Evolutionary conservation across 2,113 vertebrate species (phyloP).

Genomic region (Perca fluviatilis): DNA sequence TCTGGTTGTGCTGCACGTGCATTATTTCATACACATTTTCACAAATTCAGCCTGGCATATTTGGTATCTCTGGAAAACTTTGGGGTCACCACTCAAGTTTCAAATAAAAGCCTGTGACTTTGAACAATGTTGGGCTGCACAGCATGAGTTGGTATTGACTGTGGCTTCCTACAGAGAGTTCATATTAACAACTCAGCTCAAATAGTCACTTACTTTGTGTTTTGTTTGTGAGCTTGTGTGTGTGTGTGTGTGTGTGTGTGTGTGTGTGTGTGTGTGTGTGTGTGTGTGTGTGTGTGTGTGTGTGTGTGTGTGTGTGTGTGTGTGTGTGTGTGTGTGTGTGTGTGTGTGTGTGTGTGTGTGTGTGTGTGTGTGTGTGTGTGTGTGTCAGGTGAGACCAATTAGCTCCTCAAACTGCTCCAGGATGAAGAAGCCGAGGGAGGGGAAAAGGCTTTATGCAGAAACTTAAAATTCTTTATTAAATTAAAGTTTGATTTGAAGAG

Average conservation of each 20-base stretch:
- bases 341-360: not conserved
- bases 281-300: constrained; percentile 1
- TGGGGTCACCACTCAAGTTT: not conserved
- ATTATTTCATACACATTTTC: not conserved
- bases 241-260: constrained; percentile 3
- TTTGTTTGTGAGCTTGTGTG: not conserved
- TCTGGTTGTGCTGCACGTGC: too few relatives aligned
- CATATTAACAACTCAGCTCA: not conserved
- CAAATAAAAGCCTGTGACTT: not conserved
- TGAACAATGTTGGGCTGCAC: not conserved
- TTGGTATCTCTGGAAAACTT: not conserved
- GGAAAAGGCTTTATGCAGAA: not conserved
- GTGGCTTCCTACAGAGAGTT: not conserved
- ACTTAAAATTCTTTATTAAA: not conserved
- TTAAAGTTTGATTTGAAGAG: not conserved
- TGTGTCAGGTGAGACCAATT: not conserved
- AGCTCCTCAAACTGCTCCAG: not conserved
- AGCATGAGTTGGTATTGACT: not conserved
- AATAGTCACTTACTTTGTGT: too few relatives aligned
- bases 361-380: constrained; percentile 5
- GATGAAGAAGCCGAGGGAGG: not conserved
- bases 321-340: not conserved
- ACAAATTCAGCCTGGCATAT: too few relatives aligned
- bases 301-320: not conserved
- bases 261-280: not conserved